phyloP scores from a whole-genome alignment of 2,113 vertebrate species.

The Emberiza fucata region DNA sequence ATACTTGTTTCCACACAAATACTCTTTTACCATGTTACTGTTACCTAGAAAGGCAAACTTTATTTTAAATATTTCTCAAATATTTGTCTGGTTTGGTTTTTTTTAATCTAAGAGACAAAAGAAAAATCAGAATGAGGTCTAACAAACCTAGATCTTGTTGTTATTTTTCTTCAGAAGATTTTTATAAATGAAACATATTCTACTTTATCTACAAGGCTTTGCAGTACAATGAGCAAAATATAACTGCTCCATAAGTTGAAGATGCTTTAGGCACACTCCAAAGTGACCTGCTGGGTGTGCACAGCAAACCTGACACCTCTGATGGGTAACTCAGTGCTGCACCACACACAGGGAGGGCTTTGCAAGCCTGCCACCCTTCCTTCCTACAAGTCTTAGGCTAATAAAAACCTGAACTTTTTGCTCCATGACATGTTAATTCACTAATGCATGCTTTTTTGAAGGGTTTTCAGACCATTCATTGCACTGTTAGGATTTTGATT shows the following conservation, averaged over 20 bases:
- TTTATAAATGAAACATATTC: not conserved
- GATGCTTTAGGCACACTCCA: not conserved
- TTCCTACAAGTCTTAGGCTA: not conserved
- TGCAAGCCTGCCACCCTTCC: not conserved
- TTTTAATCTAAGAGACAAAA: not conserved
- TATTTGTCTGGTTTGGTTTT: rapidly evolving
- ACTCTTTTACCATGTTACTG: not conserved
- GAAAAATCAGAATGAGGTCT: not conserved
- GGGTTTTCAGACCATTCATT: not conserved
- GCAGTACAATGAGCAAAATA: not conserved
- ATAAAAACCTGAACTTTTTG: not conserved
- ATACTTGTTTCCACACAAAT: not conserved
- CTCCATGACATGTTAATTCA: not conserved
- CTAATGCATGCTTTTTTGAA: not conserved
- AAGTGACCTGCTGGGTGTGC: not conserved
- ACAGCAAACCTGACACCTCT: not conserved
- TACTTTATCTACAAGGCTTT: not conserved
- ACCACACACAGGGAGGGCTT: rapidly evolving
- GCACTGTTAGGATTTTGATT: not conserved
- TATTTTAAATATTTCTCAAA: not conserved
- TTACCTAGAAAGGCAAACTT: not conserved
- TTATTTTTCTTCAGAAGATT: not conserved
- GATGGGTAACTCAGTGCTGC: not conserved
- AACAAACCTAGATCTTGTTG: not conserved
- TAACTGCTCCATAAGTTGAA: not conserved